These are phyloP conservation scores for Xestia rhomboidea DNA, from an alignment of 2,888 invertebrate species.

Conservation along the genomic window DNA sequence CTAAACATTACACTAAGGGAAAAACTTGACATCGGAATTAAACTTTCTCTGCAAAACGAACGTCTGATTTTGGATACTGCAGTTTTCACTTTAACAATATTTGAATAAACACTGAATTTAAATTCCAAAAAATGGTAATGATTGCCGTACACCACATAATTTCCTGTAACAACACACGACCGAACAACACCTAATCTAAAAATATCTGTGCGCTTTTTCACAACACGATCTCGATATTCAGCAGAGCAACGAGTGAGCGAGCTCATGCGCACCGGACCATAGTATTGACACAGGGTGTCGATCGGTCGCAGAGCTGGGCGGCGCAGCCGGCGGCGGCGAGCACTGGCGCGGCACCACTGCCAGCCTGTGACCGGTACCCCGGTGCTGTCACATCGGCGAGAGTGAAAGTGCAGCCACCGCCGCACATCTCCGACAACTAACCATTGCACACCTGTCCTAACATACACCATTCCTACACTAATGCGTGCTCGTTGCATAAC, in stretches of 20 bases:
- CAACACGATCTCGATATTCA: conserved; percentile 81
- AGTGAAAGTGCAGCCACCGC: conserved; percentile 88
- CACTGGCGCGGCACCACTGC: conserved; percentile 86
- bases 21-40: conserved; percentile 76
- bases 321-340: conserved; percentile 81
- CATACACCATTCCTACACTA: conserved; percentile 74
- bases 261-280: conserved; percentile 81
- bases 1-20: conserved; percentile 67
- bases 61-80: conserved; percentile 70
- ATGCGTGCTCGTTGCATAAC: conserved; percentile 74
- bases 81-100: conserved; percentile 64
- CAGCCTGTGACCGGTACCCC: conserved; percentile 71
- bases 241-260: conserved; percentile 79
- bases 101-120: conserved; percentile 45
- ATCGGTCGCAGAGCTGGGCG: conserved; percentile 76
- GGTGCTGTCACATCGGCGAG: conserved; percentile 79
- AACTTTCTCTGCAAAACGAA: conserved; percentile 81
- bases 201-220: conserved; percentile 78
- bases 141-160: conserved; percentile 56
- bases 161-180: conserved; percentile 70
- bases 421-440: conserved; percentile 78
- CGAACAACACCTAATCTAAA: conserved; percentile 77
- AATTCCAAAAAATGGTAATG: conserved; percentile 32
- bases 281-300: conserved; percentile 80
- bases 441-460: conserved; percentile 81